Evolutionary conservation across 2,797 vertebrate genomes (phyloP).

Genomic region (Pangasius mekongensis): DNA sequence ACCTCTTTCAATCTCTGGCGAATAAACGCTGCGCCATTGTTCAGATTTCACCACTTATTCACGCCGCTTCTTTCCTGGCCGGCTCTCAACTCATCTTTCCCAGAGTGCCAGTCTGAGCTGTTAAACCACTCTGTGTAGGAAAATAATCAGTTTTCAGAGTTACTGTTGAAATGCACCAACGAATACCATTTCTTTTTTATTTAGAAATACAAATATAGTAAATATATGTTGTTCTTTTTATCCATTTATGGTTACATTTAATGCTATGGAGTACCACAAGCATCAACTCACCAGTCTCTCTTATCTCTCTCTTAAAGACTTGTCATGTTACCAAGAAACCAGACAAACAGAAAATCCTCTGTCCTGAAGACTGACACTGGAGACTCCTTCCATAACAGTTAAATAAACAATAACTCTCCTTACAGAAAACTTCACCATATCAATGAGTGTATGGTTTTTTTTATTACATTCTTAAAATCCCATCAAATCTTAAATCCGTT

Average conservation of each 20-base stretch:
- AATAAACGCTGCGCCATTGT: neutral
- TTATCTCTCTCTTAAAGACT: neutral
- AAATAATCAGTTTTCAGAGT: neutral
- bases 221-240: neutral
- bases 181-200: neutral
- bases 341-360: neutral
- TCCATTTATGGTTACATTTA: neutral
- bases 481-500: neutral
- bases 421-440: neutral
- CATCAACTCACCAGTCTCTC: neutral
- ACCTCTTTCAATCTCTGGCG: neutral
- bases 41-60: slow-evolving; percentile 39
- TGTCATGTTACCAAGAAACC: neutral
- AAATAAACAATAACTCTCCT: neutral
- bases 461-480: neutral
- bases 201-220: too few species aligned
- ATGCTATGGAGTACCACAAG: neutral
- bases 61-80: neutral
- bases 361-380: neutral
- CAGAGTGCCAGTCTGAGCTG: neutral
- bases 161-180: neutral
- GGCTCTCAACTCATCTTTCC: slow-evolving; percentile 3
- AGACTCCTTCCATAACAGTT: neutral
- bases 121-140: neutral
- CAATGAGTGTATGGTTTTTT: neutral